Evolutionary conservation across 1,140 invertebrate species (phyloP), one percentile per base, ranked within the genome.

Genomic region (Ips typographus): DNA sequence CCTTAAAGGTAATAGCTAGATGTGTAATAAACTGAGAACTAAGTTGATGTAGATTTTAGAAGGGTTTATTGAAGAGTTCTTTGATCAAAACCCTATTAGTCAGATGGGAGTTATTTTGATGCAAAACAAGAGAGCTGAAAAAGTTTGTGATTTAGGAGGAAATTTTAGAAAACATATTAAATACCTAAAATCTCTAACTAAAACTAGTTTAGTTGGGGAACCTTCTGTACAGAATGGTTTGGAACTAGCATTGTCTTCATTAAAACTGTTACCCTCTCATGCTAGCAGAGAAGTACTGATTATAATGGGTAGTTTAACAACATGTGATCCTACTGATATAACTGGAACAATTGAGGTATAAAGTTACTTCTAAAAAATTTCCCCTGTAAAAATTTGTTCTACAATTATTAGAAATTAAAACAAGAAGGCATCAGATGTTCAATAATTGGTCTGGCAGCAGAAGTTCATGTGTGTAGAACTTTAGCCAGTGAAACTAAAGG

Each of bases 51-150:
- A 97, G 93, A 82, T 98, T 39, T 78, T 98, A 59, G 94, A 98
- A 83, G 88, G 89, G 71, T 99, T 98, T 81, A 89, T 99, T 63
- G 93, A 96, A 74, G 95, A 98, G 82, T 99, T 94, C 80, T 98
- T 99, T 82, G 96, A 99, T 82, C 94, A 98, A 83, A 99, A 99
- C 84, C 98, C 98, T 47, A 95, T 99, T 58, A 96, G 95, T 81
- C 98, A 99, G 82, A 82, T 99, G 52, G 97, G 96, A 37, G 84
- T 99, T 56, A 93, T 99, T 73, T 82, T 90, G 7, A 94, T 96
- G 65, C 91, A 91, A 75, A 97, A 98, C 76, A 98, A 98, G 83
- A 85, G 95, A 76, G 94, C 95, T 22, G 96, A 99, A 78, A 95
- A 93, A 83, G 79, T 97, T 3, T 91, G 91, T 65, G 94, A 97